Evolutionary conservation across 1,140 invertebrate genomes (phyloP).

Genomic region (Panagrolaimus sp.): DNA sequence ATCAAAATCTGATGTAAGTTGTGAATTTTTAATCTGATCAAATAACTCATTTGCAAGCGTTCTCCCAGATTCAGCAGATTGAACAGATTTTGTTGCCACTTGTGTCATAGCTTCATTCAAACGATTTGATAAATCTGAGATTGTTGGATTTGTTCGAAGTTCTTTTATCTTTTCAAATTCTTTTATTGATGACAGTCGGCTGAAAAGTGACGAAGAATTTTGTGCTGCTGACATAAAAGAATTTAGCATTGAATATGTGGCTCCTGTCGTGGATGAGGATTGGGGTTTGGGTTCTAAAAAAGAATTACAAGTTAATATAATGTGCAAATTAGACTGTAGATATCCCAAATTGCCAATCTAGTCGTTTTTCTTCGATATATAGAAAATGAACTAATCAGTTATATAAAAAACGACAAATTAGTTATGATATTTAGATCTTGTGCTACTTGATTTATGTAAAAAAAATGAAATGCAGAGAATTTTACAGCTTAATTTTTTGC

Average conservation of each 20-base stretch:
- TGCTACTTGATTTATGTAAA: too few species aligned
- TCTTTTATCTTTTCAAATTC: conserved; percentile 1
- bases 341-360: too few species aligned
- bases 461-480: too few species aligned
- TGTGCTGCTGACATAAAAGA: neutral
- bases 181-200: neutral
- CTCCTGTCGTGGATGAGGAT: neutral
- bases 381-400: too few species aligned
- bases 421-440: too few species aligned
- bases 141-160: neutral
- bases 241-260: conserved; percentile 3
- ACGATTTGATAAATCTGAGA: neutral
- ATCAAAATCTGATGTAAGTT: neutral
- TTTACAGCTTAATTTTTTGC: too few species aligned
- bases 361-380: too few species aligned
- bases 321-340: too few species aligned
- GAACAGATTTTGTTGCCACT: neutral
- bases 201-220: neutral
- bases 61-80: neutral
- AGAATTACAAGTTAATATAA: too few species aligned
- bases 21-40: neutral
- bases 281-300: too few species aligned
- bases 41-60: neutral
- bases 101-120: too few species aligned
- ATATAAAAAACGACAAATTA: too few species aligned